Conservation (phyloP, 2,797 vertebrate genomes). For the Rachycentron canadum region DNA sequence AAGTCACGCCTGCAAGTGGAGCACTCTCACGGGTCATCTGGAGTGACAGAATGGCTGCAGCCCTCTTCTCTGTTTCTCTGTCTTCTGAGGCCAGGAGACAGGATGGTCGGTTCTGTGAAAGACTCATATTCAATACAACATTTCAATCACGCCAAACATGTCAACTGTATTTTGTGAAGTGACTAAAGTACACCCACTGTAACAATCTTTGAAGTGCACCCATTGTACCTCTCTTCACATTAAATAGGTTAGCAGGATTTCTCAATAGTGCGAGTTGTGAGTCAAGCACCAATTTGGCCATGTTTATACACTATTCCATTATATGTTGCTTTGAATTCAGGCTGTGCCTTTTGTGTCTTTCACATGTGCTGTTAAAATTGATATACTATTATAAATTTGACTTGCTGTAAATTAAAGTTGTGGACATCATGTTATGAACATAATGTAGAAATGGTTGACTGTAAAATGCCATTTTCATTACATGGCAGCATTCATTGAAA, state of each 20-base stretch:
- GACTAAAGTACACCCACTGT: background rate
- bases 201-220: constrained; percentile 4
- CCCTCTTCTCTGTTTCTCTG: background rate
- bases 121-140: background rate
- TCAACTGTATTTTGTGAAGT: constrained; percentile 14
- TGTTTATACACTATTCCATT: background rate
- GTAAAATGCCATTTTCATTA: constrained; percentile 12
- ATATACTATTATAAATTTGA: constrained; percentile 3
- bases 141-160: background rate
- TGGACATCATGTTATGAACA: background rate
- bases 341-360: background rate
- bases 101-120: background rate
- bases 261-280: background rate
- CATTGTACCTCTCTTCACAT: background rate
- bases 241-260: background rate
- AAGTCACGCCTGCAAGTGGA: constrained; percentile 49
- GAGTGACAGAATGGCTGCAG: constrained; percentile 47
- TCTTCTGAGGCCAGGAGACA: background rate
- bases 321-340: constrained; percentile 2
- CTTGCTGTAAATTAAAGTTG: constrained; percentile 7
- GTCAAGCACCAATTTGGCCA: background rate
- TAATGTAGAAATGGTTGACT: constrained; percentile 6
- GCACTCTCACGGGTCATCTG: constrained; percentile 52
- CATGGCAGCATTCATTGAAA: constrained; percentile 2
- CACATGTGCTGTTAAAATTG: background rate